Evolutionary conservation across 2,113 vertebrate genomes (phyloP), one percentile per base, ranked within the genome.

Genomic region (Carassius carassius): DNA sequence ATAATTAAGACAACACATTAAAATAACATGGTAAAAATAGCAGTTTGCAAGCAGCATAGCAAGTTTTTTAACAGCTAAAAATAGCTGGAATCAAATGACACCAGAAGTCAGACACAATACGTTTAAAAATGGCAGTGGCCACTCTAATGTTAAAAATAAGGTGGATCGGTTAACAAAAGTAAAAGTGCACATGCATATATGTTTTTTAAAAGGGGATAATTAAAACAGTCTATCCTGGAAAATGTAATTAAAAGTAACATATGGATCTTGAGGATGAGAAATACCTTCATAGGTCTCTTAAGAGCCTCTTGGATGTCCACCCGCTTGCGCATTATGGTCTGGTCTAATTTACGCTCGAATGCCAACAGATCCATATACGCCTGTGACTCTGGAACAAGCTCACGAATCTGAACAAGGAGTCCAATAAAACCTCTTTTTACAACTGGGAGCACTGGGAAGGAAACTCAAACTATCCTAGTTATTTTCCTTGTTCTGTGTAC

Each of bases 331-430:
- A 99, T 99, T 83, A 99, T 99, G 92, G 98, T 99, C 93, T 99
- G 98, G 92, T 99, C 98, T 89, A 99, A 94, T 72, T 99, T 99
- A 88, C 98, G 96, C 91, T 99, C 98, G 23, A 99, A 99, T 0
- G 98, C 98, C 92, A 99, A 90, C 79, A 99, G 96, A 82, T 99
- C 98, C 98, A 99, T 99, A 92, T 99, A 99, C 84, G 98, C 98
- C 92, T 99, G 98, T 75, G 98, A 99, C 92, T 99, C 98, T 0
- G 98, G 98, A 86, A 99, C 98, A 92, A 99, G 94, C 93, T 99
- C 98, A 80, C 98, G 97, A 90, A 99, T 98, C 98, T 99, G 91
- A 23, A 41, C 47, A 54, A 12, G 13, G 13, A 62, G 37, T 47
- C 37, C 10, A 54, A 62, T 16, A 56, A 3, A 82, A 32, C 12